Base-by-base conservation (phyloP, 1,140 invertebrate species). In the Telenomus remus region DNA sequence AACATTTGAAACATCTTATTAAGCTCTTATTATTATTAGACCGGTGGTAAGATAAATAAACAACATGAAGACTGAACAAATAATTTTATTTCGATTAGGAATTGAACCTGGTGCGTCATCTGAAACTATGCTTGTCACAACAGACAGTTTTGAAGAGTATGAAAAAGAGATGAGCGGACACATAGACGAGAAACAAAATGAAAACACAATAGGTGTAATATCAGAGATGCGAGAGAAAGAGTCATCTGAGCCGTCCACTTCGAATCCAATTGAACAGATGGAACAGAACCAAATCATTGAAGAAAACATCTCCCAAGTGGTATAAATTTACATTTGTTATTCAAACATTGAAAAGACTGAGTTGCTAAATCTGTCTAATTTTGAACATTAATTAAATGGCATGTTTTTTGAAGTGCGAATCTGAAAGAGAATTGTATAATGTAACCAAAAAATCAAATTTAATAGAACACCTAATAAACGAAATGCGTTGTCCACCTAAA, bases 91-190 rank as follows among this genome's bases (percentile, higher is more conserved):
- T 44, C 43, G 12, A 35, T 19, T 39, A 76, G 60, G 86, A 89
- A 59, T 73, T 43, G 89, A 90, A 72, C 89, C 90, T 35, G 91
- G 91, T 15, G 90, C 90, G 53, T 89, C 90, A 6, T 76, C 83
- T 9, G 92, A 93, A 79, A 92, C 90, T 55, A 91, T 93, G 85
- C 87, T 94, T 19, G 90, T 93, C 13, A 91, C 92, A 7, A 91
- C 91, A 6, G 92, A 93, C 79, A 91, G 90, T 15, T 92, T 91
- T 76, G 92, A 94, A 77, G 92, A 93, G 70, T 91, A 92, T 75
- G 91, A 92, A 42, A 90, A 91, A 57, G 90, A 91, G 76, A 91
- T 93, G 88, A 91, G 89, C 64, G 89, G 89, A 10, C 91, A 89
- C 80, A 88, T 92, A 54, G 87, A 91, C 76, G 90, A 92, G 56